A percentile compares a stretch with the other conserved stretches of the same genome.
Conservation (phyloP, 2,888 invertebrate species). For the Deilephila porcellus region DNA sequence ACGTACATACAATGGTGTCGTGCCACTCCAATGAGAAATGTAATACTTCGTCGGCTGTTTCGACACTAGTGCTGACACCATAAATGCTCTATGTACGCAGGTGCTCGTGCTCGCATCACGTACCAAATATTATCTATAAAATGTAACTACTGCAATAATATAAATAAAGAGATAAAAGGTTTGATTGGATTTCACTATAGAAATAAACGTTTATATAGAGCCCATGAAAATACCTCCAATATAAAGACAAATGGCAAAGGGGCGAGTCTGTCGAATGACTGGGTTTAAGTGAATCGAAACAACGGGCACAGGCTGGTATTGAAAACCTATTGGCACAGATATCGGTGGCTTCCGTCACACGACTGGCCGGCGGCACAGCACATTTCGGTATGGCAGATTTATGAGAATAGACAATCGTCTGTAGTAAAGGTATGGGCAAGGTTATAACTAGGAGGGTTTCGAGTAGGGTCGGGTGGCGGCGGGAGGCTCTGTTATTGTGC, state of each 20-base stretch:
- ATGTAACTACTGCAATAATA: neutral
- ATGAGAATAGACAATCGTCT: constrained; percentile 73
- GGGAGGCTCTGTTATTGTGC: constrained; percentile 81
- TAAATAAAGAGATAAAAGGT: neutral
- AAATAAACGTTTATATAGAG: constrained; percentile 47
- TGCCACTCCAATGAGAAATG: constrained; percentile 72
- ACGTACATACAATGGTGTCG: constrained; percentile 65
- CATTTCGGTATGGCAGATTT: constrained; percentile 81
- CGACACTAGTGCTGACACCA: constrained; percentile 29
- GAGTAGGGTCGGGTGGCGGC: constrained; percentile 63
- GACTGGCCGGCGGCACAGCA: constrained; percentile 65
- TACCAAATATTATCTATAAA: neutral
- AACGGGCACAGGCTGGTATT: constrained; percentile 58
- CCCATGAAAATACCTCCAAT: constrained; percentile 15
- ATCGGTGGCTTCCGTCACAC: constrained; percentile 65
- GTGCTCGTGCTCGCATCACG: neutral
- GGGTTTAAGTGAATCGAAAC: constrained; percentile 59
- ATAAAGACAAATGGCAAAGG: constrained; percentile 42
- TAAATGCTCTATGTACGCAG: neutral
- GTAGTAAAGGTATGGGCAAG: constrained; percentile 66
- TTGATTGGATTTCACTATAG: constrained; percentile 23
- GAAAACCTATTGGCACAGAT: constrained; percentile 77
- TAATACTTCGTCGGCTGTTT: constrained; percentile 57
- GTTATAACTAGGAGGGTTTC: constrained; percentile 63
- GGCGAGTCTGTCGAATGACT: constrained; percentile 54